Evolutionary conservation across 1,140 invertebrate genomes (phyloP), one percentile per base, ranked within the genome.

Genomic region (Hylyphantes graminicola): DNA sequence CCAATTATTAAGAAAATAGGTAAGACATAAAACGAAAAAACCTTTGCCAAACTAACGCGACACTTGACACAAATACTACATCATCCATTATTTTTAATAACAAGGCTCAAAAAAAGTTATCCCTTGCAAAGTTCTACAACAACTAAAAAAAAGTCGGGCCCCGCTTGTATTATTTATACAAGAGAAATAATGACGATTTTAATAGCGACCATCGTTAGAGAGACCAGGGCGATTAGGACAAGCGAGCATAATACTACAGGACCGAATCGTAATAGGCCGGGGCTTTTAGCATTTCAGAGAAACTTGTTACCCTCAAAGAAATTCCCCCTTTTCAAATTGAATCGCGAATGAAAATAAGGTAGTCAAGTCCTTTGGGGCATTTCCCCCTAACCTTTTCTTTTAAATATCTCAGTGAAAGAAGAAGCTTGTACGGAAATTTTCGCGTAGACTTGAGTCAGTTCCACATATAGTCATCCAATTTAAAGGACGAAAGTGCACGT

Each of bases 41-140:
- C 35, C 35, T 35, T 35, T 70, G 51, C 54, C 50, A 70, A 70
- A 70, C 68, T 53, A 70, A 70, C 68, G 6, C 48, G 68, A 70
- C 68, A 67, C 64, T 48, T 64, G 13, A 21, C 65, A 55, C 59
- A 50, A 64, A 54, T 19, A 50, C 74, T 35, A 78, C 17, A 51
- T 51, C 63, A 65, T 78, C 76, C 53, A 78, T 78, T 78, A 78
- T 78, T 78, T 78, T 78, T 78, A 78, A 78, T 78, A 78, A 78
- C 76, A 65, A 50, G 51, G 63, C 67, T 51, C 48, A 50, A 12
- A 78, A 78, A 64, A 54, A 67, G 50, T 65, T 53, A 54, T 76
- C 72, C 53, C 13, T 17, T 17, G 74, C 61, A 76, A 55, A 64
- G 21, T n/a, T 65, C 19, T 21, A 11, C 64, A 5, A 35, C 59